Evolutionary conservation across 2,113 vertebrate genomes (phyloP).

Genomic region (Amphilophus citrinellus): DNA sequence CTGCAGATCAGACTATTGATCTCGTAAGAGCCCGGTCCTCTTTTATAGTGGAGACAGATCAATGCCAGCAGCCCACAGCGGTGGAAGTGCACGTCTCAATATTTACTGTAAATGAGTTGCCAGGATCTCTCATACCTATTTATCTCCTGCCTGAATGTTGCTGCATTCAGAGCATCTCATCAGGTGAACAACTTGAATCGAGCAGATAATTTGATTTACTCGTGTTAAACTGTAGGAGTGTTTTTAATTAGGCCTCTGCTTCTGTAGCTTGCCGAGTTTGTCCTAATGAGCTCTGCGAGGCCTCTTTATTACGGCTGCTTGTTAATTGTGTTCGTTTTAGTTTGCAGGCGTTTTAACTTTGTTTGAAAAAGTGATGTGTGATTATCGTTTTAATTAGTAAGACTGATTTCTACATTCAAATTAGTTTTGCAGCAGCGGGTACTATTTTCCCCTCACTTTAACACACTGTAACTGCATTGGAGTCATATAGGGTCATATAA

Average conservation of each 20-base stretch:
- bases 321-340: not conserved
- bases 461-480: not conserved
- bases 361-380: not conserved
- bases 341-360: constrained; percentile 10
- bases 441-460: not conserved
- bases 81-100: not conserved
- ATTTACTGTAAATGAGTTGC: not conserved
- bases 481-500: not conserved
- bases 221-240: not conserved
- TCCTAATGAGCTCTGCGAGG: not conserved
- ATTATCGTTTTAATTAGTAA: not conserved
- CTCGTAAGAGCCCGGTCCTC: not conserved
- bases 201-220: not conserved
- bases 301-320: not conserved
- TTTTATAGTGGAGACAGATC: constrained; percentile 13
- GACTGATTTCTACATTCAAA: constrained; percentile 2
- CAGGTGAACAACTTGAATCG: not conserved
- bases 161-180: not conserved
- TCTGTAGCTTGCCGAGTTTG: not conserved
- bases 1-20: constrained; percentile 12
- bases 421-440: not conserved
- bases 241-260: constrained; percentile 5
- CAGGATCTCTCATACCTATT: not conserved
- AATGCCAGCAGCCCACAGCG: not conserved
- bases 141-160: not conserved